Evolutionary conservation across 2,797 vertebrate genomes (phyloP).

Genomic region (Agapornis canus): DNA sequence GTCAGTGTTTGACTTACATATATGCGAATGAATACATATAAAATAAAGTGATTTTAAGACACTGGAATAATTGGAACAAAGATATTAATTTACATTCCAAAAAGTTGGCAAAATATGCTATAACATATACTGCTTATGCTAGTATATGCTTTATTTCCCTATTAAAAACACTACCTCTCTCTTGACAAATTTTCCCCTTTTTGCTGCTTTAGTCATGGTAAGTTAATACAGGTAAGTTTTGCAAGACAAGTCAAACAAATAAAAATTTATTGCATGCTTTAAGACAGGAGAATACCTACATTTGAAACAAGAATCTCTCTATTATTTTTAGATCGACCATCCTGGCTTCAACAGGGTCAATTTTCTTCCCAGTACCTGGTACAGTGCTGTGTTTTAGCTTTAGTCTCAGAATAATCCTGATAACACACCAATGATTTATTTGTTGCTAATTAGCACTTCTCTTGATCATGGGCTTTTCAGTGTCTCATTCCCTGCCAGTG

Average conservation of each 20-base stretch:
- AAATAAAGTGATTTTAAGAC: not conserved
- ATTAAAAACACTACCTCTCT: not conserved
- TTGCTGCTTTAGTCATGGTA: not conserved
- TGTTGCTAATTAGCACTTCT: not conserved
- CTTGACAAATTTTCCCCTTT: not conserved
- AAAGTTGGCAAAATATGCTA: not conserved
- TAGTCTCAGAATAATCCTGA: not conserved
- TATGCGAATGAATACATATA: not conserved
- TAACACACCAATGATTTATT: not conserved
- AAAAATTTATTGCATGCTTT: not conserved
- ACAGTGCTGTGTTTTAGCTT: not conserved
- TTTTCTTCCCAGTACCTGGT: not conserved
- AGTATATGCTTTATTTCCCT: not conserved
- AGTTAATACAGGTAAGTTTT: not conserved
- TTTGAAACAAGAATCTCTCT: not conserved
- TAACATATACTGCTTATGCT: not conserved
- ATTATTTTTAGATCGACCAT: not conserved
- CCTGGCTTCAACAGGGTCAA: not conserved
- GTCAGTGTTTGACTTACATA: not conserved
- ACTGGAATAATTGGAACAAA: not conserved
- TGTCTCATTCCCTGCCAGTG: not conserved
- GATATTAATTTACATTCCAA: not conserved
- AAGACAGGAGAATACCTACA: not conserved
- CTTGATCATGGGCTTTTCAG: not conserved
- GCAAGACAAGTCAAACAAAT: not conserved